These are phyloP conservation scores for Panagrolaimus sp. DNA, from an alignment of 1,140 invertebrate species.

Conservation along the genomic window DNA sequence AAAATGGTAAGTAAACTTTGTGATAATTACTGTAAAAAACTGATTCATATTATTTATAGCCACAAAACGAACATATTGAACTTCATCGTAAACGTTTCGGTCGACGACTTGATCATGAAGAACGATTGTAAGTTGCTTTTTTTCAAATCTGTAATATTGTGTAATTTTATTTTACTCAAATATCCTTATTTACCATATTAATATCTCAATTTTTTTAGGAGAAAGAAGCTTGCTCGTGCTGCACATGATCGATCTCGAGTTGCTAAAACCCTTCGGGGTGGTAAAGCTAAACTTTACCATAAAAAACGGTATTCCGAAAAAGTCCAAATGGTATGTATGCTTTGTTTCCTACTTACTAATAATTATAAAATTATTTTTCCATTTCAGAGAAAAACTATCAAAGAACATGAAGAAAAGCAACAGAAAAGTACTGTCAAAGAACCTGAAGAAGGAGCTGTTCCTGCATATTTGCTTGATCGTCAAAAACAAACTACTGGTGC, in stretches of 20 bases:
- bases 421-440: conserved; percentile 76
- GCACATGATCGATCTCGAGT: conserved; percentile 82
- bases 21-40: not conserved
- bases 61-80: conserved; percentile 99
- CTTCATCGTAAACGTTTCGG: conserved; percentile 91
- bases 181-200: conserved; percentile 8
- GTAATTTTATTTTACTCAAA: conserved; percentile 12
- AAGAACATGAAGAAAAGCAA: conserved; percentile 65
- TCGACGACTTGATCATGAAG: conserved; percentile 90
- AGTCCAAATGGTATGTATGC: conserved; percentile 97
- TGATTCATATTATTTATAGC: conserved; percentile 64
- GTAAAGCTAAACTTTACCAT: conserved; percentile 96
- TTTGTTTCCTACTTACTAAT: conserved; percentile 83
- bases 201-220: conserved; percentile 61
- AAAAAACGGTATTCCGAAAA: conserved; percentile 94
- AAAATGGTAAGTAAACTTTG: not conserved
- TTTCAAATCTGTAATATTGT: not conserved
- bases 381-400: conserved; percentile 56
- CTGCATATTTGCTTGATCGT: conserved; percentile 91
- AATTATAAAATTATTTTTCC: conserved; percentile 59
- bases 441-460: conserved; percentile 80
- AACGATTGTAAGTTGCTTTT: conserved; percentile 67
- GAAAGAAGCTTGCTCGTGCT: conserved; percentile 87
- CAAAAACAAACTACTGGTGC: conserved; percentile 82
- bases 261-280: conserved; percentile 82